Evolutionary conservation across 2,113 vertebrate species (phyloP), one percentile per base, ranked within the genome.

Genomic region (mouse (Mus musculus)): DNA sequence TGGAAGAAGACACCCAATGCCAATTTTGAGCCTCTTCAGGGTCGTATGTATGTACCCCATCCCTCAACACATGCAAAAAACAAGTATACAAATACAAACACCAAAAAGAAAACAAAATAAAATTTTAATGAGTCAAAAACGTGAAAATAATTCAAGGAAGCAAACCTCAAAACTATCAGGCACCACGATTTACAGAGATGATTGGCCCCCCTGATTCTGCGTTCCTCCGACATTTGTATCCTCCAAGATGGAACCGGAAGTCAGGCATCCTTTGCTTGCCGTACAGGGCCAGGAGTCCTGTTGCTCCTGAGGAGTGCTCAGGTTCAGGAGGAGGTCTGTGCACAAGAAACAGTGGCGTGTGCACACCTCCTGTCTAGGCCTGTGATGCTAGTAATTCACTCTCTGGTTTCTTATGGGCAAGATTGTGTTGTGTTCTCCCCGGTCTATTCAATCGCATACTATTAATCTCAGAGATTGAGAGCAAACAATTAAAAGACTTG

Each of bases 81-180:
- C 8, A 30, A 16, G 30, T 49, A 20, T 33, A 56, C 49, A 56
- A 1, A 80, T 19, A 19, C n/a, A 19, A 3, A 42, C 13, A 39
- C 56, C 42, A 33, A 39, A 76, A 89, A 90, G 16, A 13, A 87
- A 94, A 82, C 72, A 61, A 54, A 88, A 89, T 63, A 85, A 78
- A 65, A 65, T 76, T 26, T 6, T 56, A 78, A 76, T 71, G 52
- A 78, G 26, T 76, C 67, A 28, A 33, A 67, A 73, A 73, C 61
- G 59, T 42, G 24, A 67, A 49, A 73, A 91, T 49, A 89, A 52
- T 78, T 69, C 4, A 30, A 93, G 30, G 80, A 59, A 90, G 24
- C 36, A 93, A 90, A 94, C 76, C 52, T 81, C 20, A 95, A 33
- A 92, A 84, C 7, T 49, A 67, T 54, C 67, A 24, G 46, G 54